Evolutionary conservation across 2,888 invertebrate genomes (phyloP), one percentile per base, ranked within the genome.

Genomic region (Netelia melanura): DNA sequence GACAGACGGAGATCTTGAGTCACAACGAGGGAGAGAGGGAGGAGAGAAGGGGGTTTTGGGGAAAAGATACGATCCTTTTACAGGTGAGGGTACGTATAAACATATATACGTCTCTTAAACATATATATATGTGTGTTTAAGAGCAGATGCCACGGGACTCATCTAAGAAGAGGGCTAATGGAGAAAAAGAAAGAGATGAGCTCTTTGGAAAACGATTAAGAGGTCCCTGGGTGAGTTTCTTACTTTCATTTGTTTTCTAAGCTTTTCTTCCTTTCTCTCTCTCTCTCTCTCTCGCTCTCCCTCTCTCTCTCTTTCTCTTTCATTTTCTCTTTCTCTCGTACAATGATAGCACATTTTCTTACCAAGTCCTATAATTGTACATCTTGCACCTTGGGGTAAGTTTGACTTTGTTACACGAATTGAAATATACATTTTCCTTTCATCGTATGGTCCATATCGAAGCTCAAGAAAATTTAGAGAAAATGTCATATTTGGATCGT

Each of bases 131-230:
- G 21, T 3, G 9, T 43, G 30, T 54, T 17, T 43, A 62, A 52
- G 54, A 84, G 65, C 65, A 77, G 25, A 10, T 25, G 21, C 14
- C 21, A 17, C 10, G 25, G 23, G 56, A 68, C 61, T 54, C 61
- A 14, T 56, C 65, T 25, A 76, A 85, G 71, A 80, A 80, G 11
- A 62, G 72, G 43, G 21, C 61, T 82, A 85, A 85, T 85, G 85
- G 75, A 52, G 76, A 56, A 77, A 74, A 78, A 75, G 52, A 71
- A 74, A 25, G 44, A 14, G 65, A 56, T 11, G 17, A 86, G 48
- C 71, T 81, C 81, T 83, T 79, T 76, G 70, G 65, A 79, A 83
- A 86, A 81, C 76, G 83, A 86, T 84, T 83, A 85, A 83, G 81
- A 72, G 81, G 58, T 82, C 78, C 65, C 76, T 54, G 75, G 61